Evolutionary conservation across 2,113 vertebrate genomes (phyloP).

Genomic region (Microtus montanus): DNA sequence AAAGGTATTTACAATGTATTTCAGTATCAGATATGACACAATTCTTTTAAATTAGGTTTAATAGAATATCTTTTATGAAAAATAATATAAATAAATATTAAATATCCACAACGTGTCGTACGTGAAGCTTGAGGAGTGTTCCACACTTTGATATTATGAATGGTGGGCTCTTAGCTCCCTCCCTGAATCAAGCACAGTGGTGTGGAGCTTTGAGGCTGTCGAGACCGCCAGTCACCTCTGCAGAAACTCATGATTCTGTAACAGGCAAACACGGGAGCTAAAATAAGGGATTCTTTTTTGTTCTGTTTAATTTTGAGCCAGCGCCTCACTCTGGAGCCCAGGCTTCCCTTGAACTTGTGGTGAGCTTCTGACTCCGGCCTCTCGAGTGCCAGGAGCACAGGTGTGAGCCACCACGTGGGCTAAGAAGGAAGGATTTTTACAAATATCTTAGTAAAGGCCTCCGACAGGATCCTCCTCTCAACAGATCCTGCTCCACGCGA

Average conservation of each 20-base stretch:
- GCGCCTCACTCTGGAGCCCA: neutral
- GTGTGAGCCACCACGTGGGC: neutral
- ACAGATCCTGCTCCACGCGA: neutral
- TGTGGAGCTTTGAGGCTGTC: neutral
- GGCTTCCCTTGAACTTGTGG: neutral
- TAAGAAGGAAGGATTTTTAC: neutral
- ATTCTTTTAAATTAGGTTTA: slow-evolving; percentile 64
- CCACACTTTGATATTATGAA: neutral
- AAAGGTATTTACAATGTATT: slow-evolving; percentile 65
- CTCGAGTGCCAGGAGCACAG: neutral
- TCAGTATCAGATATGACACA: slow-evolving; percentile 45
- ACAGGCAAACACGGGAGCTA: neutral
- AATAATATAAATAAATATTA: slow-evolving; percentile 72
- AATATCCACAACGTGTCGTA: slow-evolving; percentile 32
- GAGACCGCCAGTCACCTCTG: neutral
- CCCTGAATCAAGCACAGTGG: neutral
- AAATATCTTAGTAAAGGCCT: neutral
- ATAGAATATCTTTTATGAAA: slow-evolving; percentile 43
- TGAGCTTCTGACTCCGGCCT: neutral
- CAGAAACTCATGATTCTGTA: neutral
- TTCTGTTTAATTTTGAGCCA: neutral
- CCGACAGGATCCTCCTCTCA: neutral
- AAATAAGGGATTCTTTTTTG: neutral
- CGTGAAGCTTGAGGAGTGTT: neutral
- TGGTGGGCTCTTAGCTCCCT: neutral